Evolutionary conservation across 53 echinoderm and acorn worm species (phyloP).

Genomic region (Zoroaster sp.): DNA sequence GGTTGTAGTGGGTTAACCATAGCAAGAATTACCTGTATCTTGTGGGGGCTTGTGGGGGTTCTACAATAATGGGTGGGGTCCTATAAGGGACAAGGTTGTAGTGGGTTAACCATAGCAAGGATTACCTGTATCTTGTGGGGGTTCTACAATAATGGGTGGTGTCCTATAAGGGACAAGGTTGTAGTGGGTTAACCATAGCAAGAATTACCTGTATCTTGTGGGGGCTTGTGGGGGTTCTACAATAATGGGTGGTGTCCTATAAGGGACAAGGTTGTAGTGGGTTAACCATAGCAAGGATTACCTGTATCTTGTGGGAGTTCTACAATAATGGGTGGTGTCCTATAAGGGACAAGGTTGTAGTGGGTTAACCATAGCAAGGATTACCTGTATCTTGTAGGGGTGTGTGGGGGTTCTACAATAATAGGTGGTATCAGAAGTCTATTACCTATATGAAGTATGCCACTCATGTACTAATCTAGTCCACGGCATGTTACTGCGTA

Average conservation of each 20-base stretch:
- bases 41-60: constrained; percentile 36
- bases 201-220: background rate
- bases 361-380: too few species aligned
- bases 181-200: too few species aligned
- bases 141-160: background rate
- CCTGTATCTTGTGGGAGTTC: too few species aligned
- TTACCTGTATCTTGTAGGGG: constrained; percentile 17
- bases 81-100: background rate
- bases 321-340: background rate
- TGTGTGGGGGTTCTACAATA: constrained; percentile 21
- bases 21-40: constrained; percentile 19
- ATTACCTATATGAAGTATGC: too few species aligned
- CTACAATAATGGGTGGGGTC: background rate
- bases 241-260: background rate
- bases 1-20: too few species aligned
- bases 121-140: too few species aligned
- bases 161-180: background rate
- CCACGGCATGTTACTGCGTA: too few species aligned
- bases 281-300: too few species aligned
- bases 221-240: constrained; percentile 46
- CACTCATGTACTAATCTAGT: too few species aligned
- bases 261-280: background rate
- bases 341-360: background rate
- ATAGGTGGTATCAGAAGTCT: background rate
- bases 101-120: too few species aligned